Evolutionary conservation across 2,888 invertebrate genomes (phyloP).

Genomic region (Myathropa florea): DNA sequence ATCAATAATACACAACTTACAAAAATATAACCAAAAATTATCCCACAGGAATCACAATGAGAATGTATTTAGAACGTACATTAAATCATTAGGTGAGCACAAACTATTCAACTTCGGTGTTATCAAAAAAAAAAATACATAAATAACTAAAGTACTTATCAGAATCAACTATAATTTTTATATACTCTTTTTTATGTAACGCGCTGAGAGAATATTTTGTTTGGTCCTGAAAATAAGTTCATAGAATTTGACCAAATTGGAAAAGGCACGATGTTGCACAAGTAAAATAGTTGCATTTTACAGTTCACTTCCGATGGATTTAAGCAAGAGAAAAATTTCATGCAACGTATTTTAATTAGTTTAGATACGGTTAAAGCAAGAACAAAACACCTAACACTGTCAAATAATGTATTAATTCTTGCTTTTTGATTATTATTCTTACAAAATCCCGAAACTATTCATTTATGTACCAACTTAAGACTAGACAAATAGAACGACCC

Average conservation of each 20-base stretch:
- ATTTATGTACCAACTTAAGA: conserved; percentile 38
- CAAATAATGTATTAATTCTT: neutral
- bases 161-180: conserved; percentile 12
- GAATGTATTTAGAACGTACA: neutral
- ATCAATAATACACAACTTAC: conserved; percentile 40
- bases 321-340: neutral
- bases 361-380: neutral
- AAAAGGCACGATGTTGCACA: conserved; percentile 20
- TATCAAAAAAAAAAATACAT: conserved; percentile 56
- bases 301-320: neutral
- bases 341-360: neutral
- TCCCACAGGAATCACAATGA: neutral
- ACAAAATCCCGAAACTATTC: conserved; percentile 41
- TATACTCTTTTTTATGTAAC: conserved; percentile 54
- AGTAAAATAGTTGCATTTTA: neutral
- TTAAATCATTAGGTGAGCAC: neutral
- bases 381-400: neutral
- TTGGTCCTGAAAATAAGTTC: conserved; percentile 37
- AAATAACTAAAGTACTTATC: conserved; percentile 56
- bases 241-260: neutral
- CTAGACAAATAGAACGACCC: conserved; percentile 42
- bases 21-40: neutral
- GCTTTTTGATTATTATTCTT: conserved; percentile 25
- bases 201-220: conserved; percentile 12
- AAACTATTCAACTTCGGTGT: conserved; percentile 35